These are phyloP conservation scores for Xanthia icteritia DNA, from an alignment of 2,888 invertebrate genomes.

Conservation along the genomic window DNA sequence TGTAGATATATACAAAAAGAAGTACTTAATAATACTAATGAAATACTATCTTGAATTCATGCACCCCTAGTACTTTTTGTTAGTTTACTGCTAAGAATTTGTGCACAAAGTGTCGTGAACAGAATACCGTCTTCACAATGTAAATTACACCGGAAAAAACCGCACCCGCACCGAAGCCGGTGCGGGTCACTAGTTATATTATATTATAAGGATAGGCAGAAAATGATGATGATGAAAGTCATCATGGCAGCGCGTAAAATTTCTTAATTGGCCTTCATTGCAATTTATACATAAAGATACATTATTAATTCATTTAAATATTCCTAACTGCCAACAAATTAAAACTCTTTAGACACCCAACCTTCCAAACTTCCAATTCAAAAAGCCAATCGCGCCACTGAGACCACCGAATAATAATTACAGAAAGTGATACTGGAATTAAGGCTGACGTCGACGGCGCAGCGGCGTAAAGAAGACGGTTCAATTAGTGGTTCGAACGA, in stretches of 20 bases:
- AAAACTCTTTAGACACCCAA: neutral
- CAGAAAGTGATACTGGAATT: slow-evolving; percentile 42
- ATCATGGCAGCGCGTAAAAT: no score
- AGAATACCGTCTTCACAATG: no score
- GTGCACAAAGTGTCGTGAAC: no score
- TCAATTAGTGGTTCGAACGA: slow-evolving; percentile 63
- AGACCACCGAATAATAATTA: slow-evolving; percentile 60
- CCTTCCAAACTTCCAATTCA: slow-evolving; percentile 11
- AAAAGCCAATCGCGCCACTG: slow-evolving; percentile 38
- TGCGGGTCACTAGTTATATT: no score
- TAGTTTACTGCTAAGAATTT: no score
- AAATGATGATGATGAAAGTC: neutral
- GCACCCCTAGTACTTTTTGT: no score
- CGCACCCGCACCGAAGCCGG: no score
- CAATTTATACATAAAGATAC: neutral
- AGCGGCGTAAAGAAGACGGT: slow-evolving; percentile 60
- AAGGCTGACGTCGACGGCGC: slow-evolving; percentile 37
- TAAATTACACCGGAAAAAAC: no score
- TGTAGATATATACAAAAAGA: no score
- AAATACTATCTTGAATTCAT: no score
- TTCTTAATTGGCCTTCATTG: neutral
- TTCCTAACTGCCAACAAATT: neutral
- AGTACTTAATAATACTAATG: no score
- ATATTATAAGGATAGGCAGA: no score
- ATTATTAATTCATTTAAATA: slow-evolving; percentile 2